phyloP scores from a whole-genome alignment of 2,113 vertebrate genomes.

The Epinephelus moara region DNA sequence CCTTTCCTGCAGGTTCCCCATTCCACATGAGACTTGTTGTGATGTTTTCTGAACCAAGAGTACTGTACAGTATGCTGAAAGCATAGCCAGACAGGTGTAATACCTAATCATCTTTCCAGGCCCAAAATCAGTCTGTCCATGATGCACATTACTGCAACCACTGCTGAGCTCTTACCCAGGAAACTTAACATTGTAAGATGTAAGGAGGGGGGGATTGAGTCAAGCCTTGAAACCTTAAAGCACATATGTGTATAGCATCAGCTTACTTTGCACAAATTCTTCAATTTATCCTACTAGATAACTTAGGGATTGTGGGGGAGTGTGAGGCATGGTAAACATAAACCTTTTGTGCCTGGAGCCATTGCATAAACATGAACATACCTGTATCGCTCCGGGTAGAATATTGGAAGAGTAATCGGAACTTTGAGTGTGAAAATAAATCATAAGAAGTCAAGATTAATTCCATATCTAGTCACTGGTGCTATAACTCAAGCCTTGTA shows the following conservation, averaged over 20 bases:
- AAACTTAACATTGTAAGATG: constrained; percentile 11
- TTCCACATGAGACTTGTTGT: constrained; percentile 47
- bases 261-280: constrained; percentile 16
- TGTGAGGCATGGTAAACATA: constrained; percentile 5
- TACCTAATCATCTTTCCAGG: constrained; percentile 26
- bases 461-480: not conserved
- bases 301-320: constrained; percentile 6
- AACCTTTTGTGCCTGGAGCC: not conserved
- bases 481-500: not conserved
- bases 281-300: constrained; percentile 8
- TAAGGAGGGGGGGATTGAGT: constrained; percentile 5
- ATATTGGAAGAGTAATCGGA: not conserved
- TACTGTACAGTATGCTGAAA: constrained; percentile 12
- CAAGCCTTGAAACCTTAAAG: constrained; percentile 3
- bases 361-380: constrained; percentile 4
- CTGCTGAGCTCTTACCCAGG: constrained; percentile 4
- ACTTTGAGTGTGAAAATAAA: constrained; percentile 3
- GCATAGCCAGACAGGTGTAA: constrained; percentile 8
- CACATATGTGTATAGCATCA: constrained; percentile 4
- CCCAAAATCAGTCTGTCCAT: constrained; percentile 18
- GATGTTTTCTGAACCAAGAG: constrained; percentile 45
- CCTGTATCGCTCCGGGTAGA: not conserved
- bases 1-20: constrained; percentile 64
- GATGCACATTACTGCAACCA: constrained; percentile 27
- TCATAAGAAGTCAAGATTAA: not conserved